These are phyloP conservation scores for Ischnus inquisitorius DNA, from an alignment of 2,888 invertebrate species.

Conservation along the genomic window DNA sequence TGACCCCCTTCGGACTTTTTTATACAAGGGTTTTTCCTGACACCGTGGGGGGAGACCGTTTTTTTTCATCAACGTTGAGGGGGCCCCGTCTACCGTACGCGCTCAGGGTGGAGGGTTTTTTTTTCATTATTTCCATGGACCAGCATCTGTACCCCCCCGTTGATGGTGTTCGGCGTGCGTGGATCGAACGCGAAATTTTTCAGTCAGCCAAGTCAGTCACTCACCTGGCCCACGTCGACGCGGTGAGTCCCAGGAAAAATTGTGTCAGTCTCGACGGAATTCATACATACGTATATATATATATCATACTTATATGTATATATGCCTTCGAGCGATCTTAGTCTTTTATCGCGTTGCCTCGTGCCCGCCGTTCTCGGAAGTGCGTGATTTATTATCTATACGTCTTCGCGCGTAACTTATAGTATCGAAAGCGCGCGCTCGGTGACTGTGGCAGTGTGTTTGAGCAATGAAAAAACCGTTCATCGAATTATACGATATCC, in stretches of 20 bases:
- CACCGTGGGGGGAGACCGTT: slow-evolving; percentile 73
- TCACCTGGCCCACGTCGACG: slow-evolving; percentile 83
- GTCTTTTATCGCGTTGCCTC: slow-evolving; percentile 41
- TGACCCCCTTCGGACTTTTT: slow-evolving; percentile 83
- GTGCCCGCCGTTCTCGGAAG: slow-evolving; percentile 46
- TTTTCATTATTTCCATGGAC: slow-evolving; percentile 78
- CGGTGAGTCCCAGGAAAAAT: slow-evolving; percentile 77
- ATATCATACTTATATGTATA: background rate
- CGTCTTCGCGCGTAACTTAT: slow-evolving; percentile 33
- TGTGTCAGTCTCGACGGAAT: slow-evolving; percentile 23
- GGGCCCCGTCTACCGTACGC: slow-evolving; percentile 76
- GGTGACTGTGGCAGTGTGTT: slow-evolving; percentile 53
- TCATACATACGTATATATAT: background rate
- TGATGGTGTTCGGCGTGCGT: slow-evolving; percentile 63
- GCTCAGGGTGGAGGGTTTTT: slow-evolving; percentile 77
- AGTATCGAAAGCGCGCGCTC: slow-evolving; percentile 21
- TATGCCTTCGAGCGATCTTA: slow-evolving; percentile 5
- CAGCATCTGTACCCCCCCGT: slow-evolving; percentile 84
- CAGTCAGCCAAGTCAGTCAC: slow-evolving; percentile 84
- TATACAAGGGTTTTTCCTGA: slow-evolving; percentile 82
- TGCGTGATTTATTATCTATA: slow-evolving; percentile 56
- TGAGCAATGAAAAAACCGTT: background rate
- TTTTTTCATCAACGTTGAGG: slow-evolving; percentile 76
- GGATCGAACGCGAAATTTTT: slow-evolving; percentile 83
- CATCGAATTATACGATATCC: no score